A percentile compares a stretch with the other conserved stretches of the same genome.
Conservation (phyloP, 2,888 invertebrate genomes). For the Drosophila testacea region DNA sequence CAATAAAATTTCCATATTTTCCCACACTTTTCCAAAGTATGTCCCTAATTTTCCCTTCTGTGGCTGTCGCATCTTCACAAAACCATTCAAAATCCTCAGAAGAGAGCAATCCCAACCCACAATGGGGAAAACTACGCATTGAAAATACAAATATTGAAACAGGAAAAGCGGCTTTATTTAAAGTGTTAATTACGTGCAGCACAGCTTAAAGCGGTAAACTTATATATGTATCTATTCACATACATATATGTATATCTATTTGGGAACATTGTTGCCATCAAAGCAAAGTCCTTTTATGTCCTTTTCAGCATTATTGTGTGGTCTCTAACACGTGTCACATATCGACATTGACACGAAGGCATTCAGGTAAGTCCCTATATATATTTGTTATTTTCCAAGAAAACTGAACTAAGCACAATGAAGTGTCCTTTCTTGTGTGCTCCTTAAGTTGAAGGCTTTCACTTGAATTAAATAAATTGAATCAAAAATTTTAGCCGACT, state of each 20-base stretch:
- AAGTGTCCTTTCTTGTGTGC: conserved; percentile 5
- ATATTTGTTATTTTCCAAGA: not conserved
- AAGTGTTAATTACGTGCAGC: conserved; percentile 73
- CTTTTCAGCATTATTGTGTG: conserved; percentile 24
- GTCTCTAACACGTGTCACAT: conserved; percentile 35
- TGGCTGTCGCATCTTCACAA: conserved; percentile 12
- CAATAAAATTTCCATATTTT: conserved; percentile 81
- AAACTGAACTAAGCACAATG: conserved; percentile 10
- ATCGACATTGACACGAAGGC: conserved; percentile 9
- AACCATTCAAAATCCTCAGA: conserved; percentile 24
- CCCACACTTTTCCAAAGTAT: conserved; percentile 32
- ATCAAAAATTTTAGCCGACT: conserved; percentile 8
- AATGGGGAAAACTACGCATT: conserved; percentile 54
- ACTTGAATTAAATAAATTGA: conserved; percentile 14
- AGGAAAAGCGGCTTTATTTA: conserved; percentile 57
- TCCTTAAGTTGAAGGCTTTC: conserved; percentile 11
- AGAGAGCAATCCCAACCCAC: conserved; percentile 27
- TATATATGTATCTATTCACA: conserved; percentile 8
- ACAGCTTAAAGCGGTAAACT: conserved; percentile 46
- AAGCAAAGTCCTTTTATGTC: conserved; percentile 29
- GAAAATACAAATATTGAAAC: conserved; percentile 73
- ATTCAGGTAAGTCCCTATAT: not conserved
- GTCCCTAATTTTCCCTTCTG: conserved; percentile 23
- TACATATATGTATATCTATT: not conserved
- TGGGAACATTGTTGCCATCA: not conserved